Conservation (phyloP, 2,888 invertebrate species). For the Hemithea aestivaria region DNA sequence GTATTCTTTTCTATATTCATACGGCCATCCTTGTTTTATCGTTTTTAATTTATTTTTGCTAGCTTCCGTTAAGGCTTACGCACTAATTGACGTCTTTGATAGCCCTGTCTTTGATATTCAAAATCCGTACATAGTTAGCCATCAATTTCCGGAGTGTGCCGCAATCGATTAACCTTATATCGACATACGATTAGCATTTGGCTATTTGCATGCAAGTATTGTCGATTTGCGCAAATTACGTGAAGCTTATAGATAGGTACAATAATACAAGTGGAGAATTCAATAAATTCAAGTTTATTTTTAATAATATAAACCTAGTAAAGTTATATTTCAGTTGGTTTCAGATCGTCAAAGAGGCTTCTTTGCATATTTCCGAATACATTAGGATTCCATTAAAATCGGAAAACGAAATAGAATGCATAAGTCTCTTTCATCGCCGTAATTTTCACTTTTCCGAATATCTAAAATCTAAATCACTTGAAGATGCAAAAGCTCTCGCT, state of each 20-base stretch:
- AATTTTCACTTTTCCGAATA: conserved; percentile 5
- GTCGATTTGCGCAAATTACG: too few relatives aligned
- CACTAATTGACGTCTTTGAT: too few relatives aligned
- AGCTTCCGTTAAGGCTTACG: too few relatives aligned
- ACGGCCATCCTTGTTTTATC: too few relatives aligned
- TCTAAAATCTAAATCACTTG: conserved; percentile 3
- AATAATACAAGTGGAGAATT: too few relatives aligned
- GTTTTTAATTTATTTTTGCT: too few relatives aligned
- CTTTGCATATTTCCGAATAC: not conserved
- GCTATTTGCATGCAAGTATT: conserved; percentile 31
- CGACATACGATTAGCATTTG: conserved; percentile 34
- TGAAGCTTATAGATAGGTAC: too few relatives aligned
- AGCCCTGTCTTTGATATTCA: too few relatives aligned
- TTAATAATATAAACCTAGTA: too few relatives aligned
- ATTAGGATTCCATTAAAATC: conserved; percentile 9
- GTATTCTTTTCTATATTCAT: too few relatives aligned
- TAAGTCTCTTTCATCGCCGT: conserved; percentile 13
- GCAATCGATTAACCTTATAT: conserved; percentile 35
- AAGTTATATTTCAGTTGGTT: not conserved
- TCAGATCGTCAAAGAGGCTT: not conserved
- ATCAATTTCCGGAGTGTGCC: conserved; percentile 36
- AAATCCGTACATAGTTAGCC: conserved; percentile 17
- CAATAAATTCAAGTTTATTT: too few relatives aligned
- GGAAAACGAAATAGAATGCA: conserved; percentile 9
- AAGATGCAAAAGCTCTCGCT: conserved; percentile 13